These are phyloP conservation scores for Catharus minimus DNA, from an alignment of 2,113 vertebrate species.

Conservation along the genomic window DNA sequence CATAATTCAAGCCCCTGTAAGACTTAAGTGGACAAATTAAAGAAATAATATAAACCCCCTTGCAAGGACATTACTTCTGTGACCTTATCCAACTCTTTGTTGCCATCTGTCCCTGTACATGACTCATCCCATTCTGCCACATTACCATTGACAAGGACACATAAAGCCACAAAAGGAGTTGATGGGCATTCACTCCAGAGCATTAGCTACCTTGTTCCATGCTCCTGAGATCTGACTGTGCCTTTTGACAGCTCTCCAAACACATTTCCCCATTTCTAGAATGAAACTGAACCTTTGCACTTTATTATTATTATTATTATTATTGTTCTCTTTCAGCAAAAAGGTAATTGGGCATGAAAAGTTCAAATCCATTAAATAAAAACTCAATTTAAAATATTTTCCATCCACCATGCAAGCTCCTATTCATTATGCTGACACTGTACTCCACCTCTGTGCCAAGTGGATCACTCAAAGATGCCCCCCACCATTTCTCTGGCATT, in stretches of 20 bases:
- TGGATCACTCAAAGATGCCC: constrained; percentile 63
- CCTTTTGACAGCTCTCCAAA: constrained; percentile 55
- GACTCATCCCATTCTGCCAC: constrained; percentile 3
- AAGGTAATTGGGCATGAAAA: constrained; percentile 70
- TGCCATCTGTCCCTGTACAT: not conserved
- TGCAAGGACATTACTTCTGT: constrained; percentile 4
- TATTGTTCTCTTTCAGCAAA: constrained; percentile 62
- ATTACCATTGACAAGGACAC: constrained; percentile 42
- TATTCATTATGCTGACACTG: constrained; percentile 66
- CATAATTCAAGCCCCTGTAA: not conserved
- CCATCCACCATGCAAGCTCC: constrained; percentile 40
- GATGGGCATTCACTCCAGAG: constrained; percentile 6
- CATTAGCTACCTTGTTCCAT: constrained; percentile 43
- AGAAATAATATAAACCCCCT: not conserved
- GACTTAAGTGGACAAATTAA: not conserved
- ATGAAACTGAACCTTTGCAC: constrained; percentile 60
- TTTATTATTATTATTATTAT: constrained; percentile 60
- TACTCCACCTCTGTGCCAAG: constrained; percentile 64
- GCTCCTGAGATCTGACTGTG: constrained; percentile 44
- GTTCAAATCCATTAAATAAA: constrained; percentile 72
- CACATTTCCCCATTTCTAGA: constrained; percentile 54
- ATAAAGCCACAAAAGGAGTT: constrained; percentile 29
- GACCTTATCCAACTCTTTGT: not conserved
- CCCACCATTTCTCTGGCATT: constrained; percentile 61
- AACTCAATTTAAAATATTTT: constrained; percentile 69